Conservation (phyloP, 2,113 vertebrate species). For the Oreotrochilus melanogaster region DNA sequence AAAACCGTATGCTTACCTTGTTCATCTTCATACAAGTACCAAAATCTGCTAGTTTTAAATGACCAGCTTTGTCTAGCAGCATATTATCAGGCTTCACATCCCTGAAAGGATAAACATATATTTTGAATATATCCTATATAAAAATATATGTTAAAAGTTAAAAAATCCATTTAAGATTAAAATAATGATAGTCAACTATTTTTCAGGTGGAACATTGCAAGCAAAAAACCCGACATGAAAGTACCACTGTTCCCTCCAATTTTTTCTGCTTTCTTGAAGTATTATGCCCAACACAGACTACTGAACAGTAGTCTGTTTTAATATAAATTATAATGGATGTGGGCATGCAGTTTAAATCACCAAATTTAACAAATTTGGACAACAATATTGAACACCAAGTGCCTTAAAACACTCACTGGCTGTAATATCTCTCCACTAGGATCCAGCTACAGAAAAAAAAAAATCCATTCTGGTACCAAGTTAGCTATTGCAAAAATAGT, state of each 20-base stretch:
- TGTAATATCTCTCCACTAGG: background rate
- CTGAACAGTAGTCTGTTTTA: background rate
- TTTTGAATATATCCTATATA: background rate
- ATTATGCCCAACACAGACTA: background rate
- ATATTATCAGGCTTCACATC: slow-evolving; percentile 99
- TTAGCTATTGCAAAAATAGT: background rate
- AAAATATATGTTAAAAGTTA: background rate
- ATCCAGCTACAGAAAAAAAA: background rate
- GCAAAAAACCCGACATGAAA: background rate
- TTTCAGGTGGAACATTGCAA: background rate
- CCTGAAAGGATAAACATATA: slow-evolving; percentile 75
- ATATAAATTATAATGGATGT: background rate
- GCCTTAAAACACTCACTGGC: background rate
- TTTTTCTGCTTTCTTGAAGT: background rate
- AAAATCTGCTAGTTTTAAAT: slow-evolving; percentile 98
- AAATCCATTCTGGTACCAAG: background rate
- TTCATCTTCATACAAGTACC: slow-evolving; percentile 99
- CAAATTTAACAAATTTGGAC: background rate
- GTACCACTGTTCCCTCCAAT: background rate
- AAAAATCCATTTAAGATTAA: background rate
- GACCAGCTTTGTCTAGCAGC: slow-evolving; percentile 97
- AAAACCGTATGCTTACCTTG: slow-evolving; percentile 83
- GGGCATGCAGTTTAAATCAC: background rate
- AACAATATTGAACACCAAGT: background rate
- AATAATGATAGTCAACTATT: background rate